A percentile compares a stretch with the other conserved stretches of the same genome.
Evolutionary conservation across 2,113 vertebrate species (phyloP).

Genomic region (Anoura caudifer): DNA sequence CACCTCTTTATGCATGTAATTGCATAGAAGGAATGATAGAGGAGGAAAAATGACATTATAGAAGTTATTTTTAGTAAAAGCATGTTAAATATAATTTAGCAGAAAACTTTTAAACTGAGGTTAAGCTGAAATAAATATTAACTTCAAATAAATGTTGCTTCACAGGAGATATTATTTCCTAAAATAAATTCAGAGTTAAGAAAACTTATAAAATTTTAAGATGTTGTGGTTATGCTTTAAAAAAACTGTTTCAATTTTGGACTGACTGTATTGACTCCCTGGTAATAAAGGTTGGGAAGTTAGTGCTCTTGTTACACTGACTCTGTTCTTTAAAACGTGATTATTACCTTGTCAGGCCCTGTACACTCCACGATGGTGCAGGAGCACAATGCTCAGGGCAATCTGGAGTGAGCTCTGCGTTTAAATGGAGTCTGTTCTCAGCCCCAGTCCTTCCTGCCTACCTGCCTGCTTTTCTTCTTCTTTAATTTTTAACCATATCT

Average conservation of each 20-base stretch:
- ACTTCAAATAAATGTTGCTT: conserved; percentile 24
- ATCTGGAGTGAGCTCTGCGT: neutral
- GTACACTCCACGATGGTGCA: neutral
- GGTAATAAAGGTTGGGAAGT: neutral
- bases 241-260: conserved; percentile 30
- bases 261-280: neutral
- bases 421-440: neutral
- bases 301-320: neutral
- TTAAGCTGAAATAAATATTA: conserved; percentile 49
- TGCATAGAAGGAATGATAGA: neutral
- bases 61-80: conserved; percentile 1
- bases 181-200: conserved; percentile 10
- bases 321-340: neutral
- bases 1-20: neutral
- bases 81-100: neutral
- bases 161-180: neutral
- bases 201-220: conserved; percentile 2
- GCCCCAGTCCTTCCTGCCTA: neutral
- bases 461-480: neutral
- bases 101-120: neutral
- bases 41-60: neutral
- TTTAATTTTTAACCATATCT: neutral
- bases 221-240: neutral
- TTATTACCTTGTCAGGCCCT: neutral
- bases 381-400: neutral